Evolutionary conservation across 2,797 vertebrate genomes (phyloP).

Genomic region (Danio kyathit): DNA sequence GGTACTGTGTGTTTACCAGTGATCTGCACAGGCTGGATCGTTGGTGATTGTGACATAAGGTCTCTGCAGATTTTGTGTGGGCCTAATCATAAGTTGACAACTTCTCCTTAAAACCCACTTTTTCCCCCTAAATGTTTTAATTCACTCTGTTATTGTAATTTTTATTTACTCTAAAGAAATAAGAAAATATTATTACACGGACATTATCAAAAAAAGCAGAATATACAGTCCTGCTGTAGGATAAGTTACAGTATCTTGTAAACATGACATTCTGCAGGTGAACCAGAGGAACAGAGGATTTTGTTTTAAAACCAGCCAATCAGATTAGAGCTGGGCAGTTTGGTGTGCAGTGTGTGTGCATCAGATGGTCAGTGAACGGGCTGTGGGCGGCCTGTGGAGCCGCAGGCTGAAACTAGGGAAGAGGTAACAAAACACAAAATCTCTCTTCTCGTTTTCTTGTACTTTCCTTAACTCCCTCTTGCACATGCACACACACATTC

Average conservation of each 20-base stretch:
- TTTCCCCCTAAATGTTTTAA: too few relatives aligned
- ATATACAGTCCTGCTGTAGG: background rate
- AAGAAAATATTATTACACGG: background rate
- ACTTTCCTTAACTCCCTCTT: constrained; percentile 19
- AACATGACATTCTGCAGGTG: background rate
- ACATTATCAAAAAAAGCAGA: background rate
- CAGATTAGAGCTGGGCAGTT: constrained; percentile 6
- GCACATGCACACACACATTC: constrained; percentile 33
- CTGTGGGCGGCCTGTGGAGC: constrained; percentile 16
- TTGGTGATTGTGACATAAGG: too few relatives aligned
- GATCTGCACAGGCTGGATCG: too few relatives aligned
- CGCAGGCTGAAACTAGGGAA: constrained; percentile 22
- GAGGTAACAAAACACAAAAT: constrained; percentile 25
- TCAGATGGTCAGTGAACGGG: constrained; percentile 26
- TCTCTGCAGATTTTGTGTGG: too few relatives aligned
- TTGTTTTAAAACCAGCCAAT: constrained; percentile 7
- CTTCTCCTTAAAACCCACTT: too few relatives aligned
- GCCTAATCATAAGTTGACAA: too few relatives aligned
- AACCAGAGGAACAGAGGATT: background rate
- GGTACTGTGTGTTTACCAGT: too few relatives aligned
- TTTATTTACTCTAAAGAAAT: background rate
- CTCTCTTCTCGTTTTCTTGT: constrained; percentile 33
- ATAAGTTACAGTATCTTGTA: background rate
- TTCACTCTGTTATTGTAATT: background rate
- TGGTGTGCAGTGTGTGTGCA: constrained; percentile 8